Evolutionary conservation across 1,140 invertebrate genomes (phyloP).

Genomic region (Lordiphosa collinella): DNA sequence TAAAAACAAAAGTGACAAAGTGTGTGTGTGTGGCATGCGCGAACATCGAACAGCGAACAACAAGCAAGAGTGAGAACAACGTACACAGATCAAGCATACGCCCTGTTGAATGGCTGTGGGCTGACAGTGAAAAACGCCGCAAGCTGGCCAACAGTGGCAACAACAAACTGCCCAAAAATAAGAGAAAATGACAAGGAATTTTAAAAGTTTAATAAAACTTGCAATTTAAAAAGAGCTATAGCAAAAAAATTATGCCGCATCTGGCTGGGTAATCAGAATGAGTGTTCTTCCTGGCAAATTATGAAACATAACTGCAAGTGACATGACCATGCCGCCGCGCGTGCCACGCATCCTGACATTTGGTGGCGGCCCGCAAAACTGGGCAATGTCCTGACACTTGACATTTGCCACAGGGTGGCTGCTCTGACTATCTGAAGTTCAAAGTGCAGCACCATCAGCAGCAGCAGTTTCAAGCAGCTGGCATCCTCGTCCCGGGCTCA

Average conservation of each 20-base stretch:
- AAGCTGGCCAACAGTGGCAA: too few species aligned
- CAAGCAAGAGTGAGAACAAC: slow-evolving; percentile 20
- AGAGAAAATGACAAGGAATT: too few species aligned
- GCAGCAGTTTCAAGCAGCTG: slow-evolving; percentile 9
- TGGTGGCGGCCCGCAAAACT: slow-evolving; percentile 43
- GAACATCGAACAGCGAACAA: slow-evolving; percentile 37
- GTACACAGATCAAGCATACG: slow-evolving; percentile 9
- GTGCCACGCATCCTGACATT: slow-evolving; percentile 52
- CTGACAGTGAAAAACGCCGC: too few species aligned
- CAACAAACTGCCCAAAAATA: too few species aligned
- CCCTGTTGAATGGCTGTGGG: slow-evolving; percentile 2
- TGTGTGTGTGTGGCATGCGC: slow-evolving; percentile 33
- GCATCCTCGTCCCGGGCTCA: slow-evolving; percentile 14
- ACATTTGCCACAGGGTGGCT: slow-evolving; percentile 32
- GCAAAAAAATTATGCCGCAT: not conserved
- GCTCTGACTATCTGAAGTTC: slow-evolving; percentile 21
- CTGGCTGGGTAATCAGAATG: not conserved
- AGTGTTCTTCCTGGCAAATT: slow-evolving; percentile 31
- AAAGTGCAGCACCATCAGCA: slow-evolving; percentile 34
- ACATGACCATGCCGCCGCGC: slow-evolving; percentile 32
- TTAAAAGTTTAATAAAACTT: too few species aligned
- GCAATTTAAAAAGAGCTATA: too few species aligned
- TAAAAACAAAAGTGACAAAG: slow-evolving; percentile 69
- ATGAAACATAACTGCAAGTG: slow-evolving; percentile 59
- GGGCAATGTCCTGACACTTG: slow-evolving; percentile 52